These are phyloP conservation scores for Ardeotis arabs DNA, from an alignment of 2,113 vertebrate species.

Conservation along the genomic window DNA sequence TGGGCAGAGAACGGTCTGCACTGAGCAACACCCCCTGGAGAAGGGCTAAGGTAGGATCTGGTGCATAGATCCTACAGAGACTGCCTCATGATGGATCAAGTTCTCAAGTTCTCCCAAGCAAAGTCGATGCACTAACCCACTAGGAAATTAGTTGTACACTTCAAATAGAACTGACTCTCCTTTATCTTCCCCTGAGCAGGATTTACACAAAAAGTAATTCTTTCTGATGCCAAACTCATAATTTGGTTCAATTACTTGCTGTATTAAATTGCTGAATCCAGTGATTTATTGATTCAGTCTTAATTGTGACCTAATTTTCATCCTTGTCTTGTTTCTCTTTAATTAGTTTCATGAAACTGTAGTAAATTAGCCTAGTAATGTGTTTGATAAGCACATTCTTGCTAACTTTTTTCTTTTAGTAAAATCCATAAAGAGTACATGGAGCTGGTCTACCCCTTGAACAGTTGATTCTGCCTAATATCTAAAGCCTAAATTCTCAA, in stretches of 20 bases:
- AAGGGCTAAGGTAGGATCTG: neutral
- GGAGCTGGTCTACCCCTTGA: neutral
- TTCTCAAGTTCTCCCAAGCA: neutral
- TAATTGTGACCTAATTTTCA: constrained; percentile 50
- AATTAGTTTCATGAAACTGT: constrained; percentile 27
- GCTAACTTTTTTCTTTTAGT: neutral
- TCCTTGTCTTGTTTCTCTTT: constrained; percentile 28
- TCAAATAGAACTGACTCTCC: neutral
- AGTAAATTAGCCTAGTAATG: constrained; percentile 5
- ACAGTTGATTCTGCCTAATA: neutral
- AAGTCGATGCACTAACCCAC: neutral
- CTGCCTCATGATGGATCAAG: neutral
- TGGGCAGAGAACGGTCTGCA: neutral
- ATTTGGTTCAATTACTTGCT: neutral
- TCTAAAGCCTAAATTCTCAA: neutral
- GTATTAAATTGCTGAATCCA: neutral
- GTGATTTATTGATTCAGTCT: constrained; percentile 18
- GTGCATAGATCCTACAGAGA: neutral
- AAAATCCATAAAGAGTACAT: neutral
- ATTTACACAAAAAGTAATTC: neutral
- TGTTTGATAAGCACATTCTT: neutral
- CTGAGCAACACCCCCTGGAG: neutral
- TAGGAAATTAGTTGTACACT: neutral
- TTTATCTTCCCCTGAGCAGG: neutral
- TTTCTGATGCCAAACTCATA: constrained; percentile 5